Base-by-base conservation (phyloP, 2,888 invertebrate genomes). In the Scaptomyza caliginosa region DNA sequence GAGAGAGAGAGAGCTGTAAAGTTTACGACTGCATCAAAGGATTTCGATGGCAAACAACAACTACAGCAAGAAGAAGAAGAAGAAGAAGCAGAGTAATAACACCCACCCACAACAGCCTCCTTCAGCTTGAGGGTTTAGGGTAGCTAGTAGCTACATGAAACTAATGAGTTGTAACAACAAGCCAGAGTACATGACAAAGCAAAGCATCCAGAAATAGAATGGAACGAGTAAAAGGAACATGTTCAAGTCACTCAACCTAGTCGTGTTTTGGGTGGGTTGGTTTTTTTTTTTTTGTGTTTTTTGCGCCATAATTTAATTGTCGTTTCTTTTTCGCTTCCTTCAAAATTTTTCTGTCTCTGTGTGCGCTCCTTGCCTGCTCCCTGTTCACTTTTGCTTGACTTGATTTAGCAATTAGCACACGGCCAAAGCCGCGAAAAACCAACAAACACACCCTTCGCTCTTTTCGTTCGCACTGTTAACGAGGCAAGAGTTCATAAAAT, bases 151-250 rank as follows among this genome's bases (percentile, higher is more conserved):
- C 66, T 42, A 75, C 79, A 75, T 64, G 80, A 75, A 79, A 76
- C 78, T 83, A 79, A 79, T 79, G 83, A 79, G 78, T 79, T 79
- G 78, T 79, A 79, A 82, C 83, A 82, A 79, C 76, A 83, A 79
- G 82, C 62, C 71, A 55, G 65, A 69, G 74, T 64, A 77, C 77
- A 77, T 67, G 77, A 58, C 65, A 77, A 74, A 43, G 28, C 16
- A 38, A 43, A 32, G 19, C 19, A 39, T 7, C 17, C 7, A 28
- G 40, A 36, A 13, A n/a, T 32, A 19, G 17, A 21, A n/a, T 8
- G n/a, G 2, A 5, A 0, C 16, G 2, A 4, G n/a, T 6, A 10
- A 2, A 19, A 11, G 6, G 11, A n/a, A 10, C 6, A 1, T 8
- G 17, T 24, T 5, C 13, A 46, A 30, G 46, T 46, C 46, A 46